A percentile compares a stretch with the other conserved stretches of the same genome.
Evolutionary conservation across 2,888 invertebrate genomes (phyloP).

Genomic region (Leptura quadrifasciata): DNA sequence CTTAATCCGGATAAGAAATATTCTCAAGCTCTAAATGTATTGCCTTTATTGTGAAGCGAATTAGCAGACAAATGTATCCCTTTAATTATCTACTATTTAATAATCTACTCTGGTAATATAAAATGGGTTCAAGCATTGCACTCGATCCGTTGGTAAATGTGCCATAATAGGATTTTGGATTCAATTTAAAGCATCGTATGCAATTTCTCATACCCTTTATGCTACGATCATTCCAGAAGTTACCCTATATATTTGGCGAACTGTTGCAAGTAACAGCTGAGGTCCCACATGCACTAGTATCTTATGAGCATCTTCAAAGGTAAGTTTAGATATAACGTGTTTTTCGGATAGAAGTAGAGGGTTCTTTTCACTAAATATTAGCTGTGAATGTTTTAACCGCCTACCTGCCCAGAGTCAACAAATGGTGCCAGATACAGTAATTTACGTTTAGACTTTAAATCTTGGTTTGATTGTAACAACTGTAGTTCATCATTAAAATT

Average conservation of each 20-base stretch:
- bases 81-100: no score
- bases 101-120: constrained; percentile 19
- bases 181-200: constrained; percentile 11
- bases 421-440: not conserved
- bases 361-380: not conserved
- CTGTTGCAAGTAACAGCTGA: not conserved
- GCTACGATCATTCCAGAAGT: not conserved
- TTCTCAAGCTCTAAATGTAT: constrained; percentile 26
- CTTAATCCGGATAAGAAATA: constrained; percentile 9
- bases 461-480: not conserved
- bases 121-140: constrained; percentile 14
- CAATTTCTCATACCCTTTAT: constrained; percentile 6
- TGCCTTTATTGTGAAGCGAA: constrained; percentile 22
- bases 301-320: constrained; percentile 3
- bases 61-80: constrained; percentile 24
- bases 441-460: not conserved
- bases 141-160: constrained; percentile 15
- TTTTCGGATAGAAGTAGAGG: constrained; percentile 5
- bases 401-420: not conserved
- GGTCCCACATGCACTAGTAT: constrained; percentile 2
- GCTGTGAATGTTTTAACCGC: not conserved
- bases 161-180: constrained; percentile 25
- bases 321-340: not conserved
- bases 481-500: constrained; percentile 1
- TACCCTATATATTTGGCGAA: not conserved